Base-by-base conservation (phyloP, 2,888 invertebrate genomes). In the Lithodes maja region DNA sequence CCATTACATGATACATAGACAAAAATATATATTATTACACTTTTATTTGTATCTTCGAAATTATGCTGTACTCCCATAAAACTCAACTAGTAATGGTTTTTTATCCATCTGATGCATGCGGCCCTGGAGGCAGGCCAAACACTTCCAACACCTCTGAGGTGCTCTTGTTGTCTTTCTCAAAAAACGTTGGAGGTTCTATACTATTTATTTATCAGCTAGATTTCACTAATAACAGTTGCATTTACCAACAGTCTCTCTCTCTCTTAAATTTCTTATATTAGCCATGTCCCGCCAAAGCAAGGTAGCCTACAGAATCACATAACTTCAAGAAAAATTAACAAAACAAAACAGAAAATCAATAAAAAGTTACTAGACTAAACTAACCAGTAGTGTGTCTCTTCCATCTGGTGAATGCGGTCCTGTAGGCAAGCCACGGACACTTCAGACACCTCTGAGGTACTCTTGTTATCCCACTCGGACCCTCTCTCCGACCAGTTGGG, bases 361-460 rank as follows among this genome's bases (percentile, higher is more conserved):
- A 33, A 33, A 33, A 33, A 0, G 33, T 33, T 33, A 33, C 33
- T 33, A 33, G 33, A 33, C 33, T 33, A 33, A 33, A 61, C 87
- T 75, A n/a, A 91, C 91, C 91, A 90, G 81, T 97, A 96, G 93
- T 97, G 97, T 33, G 97, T 97, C 94, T 97, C 97, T 93, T 97
- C 97, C 97, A 97, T 98, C 94, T 98, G 97, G 93, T 97, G 95
- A 93, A 98, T 98, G 93, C 98, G 96, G 93, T 98, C 98, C 83
- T 98, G 98, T 92, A 98, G 95, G 93, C 98, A 98, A 49, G 98
- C 98, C 91, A 98, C 97, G 2, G 94, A 94, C 87, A 98, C 96
- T 94, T 98, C 98, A 94, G 97, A 97, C 92, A 96, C 95, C 2
- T 97, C 97, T 91, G 97, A 97, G 78, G 96, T 97, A 88, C 97